Percentiles rank a stretch among this genome's conserved stretches.
These are phyloP conservation scores for Tricholaema leucomelas DNA, from an alignment of 2,113 vertebrate species.

Conservation along the genomic window DNA sequence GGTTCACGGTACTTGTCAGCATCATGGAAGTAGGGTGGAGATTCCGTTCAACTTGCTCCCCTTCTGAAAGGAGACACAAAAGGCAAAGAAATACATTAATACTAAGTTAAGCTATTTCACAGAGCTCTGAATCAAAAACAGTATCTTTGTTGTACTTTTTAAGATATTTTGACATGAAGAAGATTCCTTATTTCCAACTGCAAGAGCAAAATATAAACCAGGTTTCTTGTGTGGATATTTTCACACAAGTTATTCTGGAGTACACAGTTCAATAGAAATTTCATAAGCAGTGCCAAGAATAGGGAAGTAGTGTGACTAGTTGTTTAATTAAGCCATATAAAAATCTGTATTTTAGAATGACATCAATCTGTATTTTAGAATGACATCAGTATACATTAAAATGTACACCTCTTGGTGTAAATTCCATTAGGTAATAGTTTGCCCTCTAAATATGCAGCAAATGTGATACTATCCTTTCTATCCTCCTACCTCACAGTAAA, in stretches of 20 bases:
- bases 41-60: constrained; percentile 87
- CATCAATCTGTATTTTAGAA: not conserved
- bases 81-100: not conserved
- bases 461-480: not conserved
- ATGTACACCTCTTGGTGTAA: not conserved
- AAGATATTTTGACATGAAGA: not conserved
- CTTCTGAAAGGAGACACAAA: constrained; percentile 77
- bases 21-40: constrained; percentile 93
- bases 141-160: not conserved
- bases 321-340: not conserved
- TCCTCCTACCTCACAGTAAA: not conserved
- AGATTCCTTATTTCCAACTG: not conserved
- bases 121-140: not conserved
- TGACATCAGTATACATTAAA: not conserved
- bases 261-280: not conserved
- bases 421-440: not conserved
- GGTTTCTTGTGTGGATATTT: not conserved
- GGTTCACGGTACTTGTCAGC: constrained; percentile 91
- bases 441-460: not conserved
- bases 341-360: too few species aligned
- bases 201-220: not conserved
- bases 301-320: not conserved
- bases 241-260: not conserved
- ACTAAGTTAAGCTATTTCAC: not conserved
- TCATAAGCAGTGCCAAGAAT: not conserved